Percentiles rank a stretch among this genome's conserved stretches.
phyloP scores from a whole-genome alignment of 2,888 invertebrate genomes.

The Acanthosoma haemorrhoidale region DNA sequence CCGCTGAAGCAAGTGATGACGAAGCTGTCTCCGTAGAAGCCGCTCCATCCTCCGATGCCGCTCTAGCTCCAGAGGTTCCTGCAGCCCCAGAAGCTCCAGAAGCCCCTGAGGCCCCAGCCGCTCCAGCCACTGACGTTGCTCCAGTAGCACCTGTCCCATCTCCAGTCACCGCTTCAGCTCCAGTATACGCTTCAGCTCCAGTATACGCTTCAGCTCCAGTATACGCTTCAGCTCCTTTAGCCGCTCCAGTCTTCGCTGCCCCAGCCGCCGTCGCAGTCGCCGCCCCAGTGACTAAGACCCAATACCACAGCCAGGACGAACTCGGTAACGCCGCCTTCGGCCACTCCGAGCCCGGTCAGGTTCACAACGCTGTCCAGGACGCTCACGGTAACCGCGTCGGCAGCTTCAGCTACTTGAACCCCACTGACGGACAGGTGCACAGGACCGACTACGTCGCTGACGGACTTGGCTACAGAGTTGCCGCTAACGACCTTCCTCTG shows the following conservation, averaged over 20 bases:
- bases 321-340: slow-evolving; percentile 48
- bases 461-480: slow-evolving; percentile 47
- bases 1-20: slow-evolving; percentile 24
- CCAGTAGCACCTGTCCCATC: neutral
- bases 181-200: neutral
- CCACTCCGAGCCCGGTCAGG: slow-evolving; percentile 46
- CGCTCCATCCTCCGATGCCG: neutral
- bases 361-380: slow-evolving; percentile 47
- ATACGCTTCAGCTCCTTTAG: slow-evolving; percentile 23
- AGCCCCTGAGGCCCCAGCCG: neutral
- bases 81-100: neutral
- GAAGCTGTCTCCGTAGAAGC: neutral
- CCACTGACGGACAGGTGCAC: slow-evolving; percentile 47
- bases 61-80: neutral
- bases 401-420: slow-evolving; percentile 49
- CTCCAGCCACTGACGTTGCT: neutral
- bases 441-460: slow-evolving; percentile 49
- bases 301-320: slow-evolving; percentile 49
- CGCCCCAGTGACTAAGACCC: slow-evolving; percentile 44
- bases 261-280: slow-evolving; percentile 40
- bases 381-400: slow-evolving; percentile 48
- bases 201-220: neutral
- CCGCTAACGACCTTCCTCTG: slow-evolving; percentile 47
- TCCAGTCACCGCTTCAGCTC: neutral
- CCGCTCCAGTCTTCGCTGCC: slow-evolving; percentile 6